Evolutionary conservation across 2,113 vertebrate species (phyloP).

Genomic region (Neodon shergylaensis): DNA sequence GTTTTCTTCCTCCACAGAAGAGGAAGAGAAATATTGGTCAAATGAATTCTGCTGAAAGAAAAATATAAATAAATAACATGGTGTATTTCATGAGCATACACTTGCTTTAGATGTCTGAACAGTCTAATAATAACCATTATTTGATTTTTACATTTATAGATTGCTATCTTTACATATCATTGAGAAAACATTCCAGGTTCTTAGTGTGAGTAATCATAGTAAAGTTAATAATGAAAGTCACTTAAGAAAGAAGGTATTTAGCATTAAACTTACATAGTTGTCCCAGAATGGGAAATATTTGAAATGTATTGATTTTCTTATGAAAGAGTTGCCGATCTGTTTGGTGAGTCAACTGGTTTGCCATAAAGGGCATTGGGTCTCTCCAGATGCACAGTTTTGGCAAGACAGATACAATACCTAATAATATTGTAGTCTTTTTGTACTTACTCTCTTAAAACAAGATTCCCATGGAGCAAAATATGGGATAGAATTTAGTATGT

Average conservation of each 20-base stretch:
- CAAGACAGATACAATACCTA: slow-evolving; percentile 27
- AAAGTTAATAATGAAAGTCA: neutral
- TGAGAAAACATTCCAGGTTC: neutral
- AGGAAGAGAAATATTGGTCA: neutral
- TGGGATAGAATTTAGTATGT: neutral
- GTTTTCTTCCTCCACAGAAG: too few relatives aligned
- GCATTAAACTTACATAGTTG: neutral
- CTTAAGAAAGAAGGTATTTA: neutral
- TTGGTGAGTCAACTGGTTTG: slow-evolving; percentile 44
- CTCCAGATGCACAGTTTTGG: neutral
- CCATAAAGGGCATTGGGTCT: neutral
- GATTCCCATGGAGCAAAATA: neutral
- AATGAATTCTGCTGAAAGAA: neutral
- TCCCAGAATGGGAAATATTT: neutral
- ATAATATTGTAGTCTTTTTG: slow-evolving; percentile 49
- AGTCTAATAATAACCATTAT: neutral
- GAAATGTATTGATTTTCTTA: neutral
- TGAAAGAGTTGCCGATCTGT: neutral
- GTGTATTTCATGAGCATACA: neutral
- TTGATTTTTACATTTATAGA: neutral
- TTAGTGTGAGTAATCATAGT: neutral
- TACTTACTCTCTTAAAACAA: neutral
- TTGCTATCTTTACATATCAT: neutral
- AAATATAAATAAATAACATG: neutral
- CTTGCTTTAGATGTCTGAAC: neutral